Percentiles rank a stretch among this genome's conserved stretches.
These are phyloP conservation scores for Ictalurus punctatus DNA, from an alignment of 2,113 vertebrate genomes.

Conservation along the genomic window DNA sequence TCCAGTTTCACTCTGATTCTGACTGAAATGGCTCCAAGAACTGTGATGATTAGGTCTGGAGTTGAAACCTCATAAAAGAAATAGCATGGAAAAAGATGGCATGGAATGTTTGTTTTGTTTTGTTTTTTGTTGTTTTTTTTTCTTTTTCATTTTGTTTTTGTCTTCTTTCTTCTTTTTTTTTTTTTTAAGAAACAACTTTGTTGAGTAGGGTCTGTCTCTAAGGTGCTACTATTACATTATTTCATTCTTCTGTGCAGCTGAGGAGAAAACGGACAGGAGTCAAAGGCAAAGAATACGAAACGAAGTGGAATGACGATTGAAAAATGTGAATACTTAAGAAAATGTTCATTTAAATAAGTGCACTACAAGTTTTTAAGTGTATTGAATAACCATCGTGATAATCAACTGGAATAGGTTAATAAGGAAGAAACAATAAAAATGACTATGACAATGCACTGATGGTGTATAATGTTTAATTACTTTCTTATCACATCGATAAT, in stretches of 20 bases:
- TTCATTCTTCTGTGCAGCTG: conserved; percentile 73
- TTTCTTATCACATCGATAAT: not conserved
- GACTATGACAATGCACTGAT: not conserved
- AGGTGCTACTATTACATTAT: conserved; percentile 72
- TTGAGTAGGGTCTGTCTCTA: conserved; percentile 56
- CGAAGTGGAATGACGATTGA: conserved; percentile 60
- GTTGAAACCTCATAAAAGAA: not conserved
- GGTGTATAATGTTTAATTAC: conserved; percentile 7
- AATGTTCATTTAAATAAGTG: conserved; percentile 37
- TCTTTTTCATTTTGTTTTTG: conserved; percentile 15
- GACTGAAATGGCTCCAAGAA: conserved; percentile 15
- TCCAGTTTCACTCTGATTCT: conserved; percentile 1
- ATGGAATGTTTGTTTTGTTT: conserved; percentile 18
- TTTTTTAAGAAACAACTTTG: not conserved
- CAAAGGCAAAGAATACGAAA: conserved; percentile 53
- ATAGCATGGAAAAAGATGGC: not conserved
- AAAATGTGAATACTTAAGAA: conserved; percentile 52
- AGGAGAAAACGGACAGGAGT: conserved; percentile 58
- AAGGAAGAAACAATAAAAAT: conserved; percentile 50
- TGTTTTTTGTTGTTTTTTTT: not conserved
- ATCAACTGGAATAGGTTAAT: conserved; percentile 33
- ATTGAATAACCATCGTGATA: conserved; percentile 50
- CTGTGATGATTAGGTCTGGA: conserved; percentile 8
- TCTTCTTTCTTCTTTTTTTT: not conserved
- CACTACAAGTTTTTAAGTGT: conserved; percentile 39